Evolutionary conservation across 2,113 vertebrate species (phyloP).

Genomic region (Sardina pilchardus): DNA sequence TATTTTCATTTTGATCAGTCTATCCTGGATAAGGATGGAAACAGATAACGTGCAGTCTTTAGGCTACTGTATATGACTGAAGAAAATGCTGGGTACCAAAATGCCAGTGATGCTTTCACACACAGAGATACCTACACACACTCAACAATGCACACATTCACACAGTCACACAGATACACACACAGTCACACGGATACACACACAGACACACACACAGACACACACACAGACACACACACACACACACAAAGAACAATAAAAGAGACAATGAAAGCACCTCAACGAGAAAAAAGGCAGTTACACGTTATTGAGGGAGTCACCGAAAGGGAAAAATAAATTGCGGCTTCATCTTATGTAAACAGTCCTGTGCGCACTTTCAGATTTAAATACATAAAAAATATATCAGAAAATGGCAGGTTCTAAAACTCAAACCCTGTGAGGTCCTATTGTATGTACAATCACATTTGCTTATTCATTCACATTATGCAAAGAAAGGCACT

Average conservation of each 20-base stretch:
- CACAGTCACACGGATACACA: neutral
- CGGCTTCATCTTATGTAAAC: neutral
- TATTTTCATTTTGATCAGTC: neutral
- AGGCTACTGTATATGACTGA: neutral
- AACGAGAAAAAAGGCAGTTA: neutral
- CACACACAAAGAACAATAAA: neutral
- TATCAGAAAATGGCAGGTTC: constrained; percentile 31
- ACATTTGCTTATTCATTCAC: constrained; percentile 36
- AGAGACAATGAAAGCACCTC: neutral
- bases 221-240: neutral
- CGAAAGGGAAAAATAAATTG: neutral
- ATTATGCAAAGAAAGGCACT: constrained; percentile 46
- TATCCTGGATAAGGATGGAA: neutral
- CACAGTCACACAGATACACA: neutral
- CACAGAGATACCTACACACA: neutral
- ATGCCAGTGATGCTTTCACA: neutral
- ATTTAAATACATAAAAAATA: constrained; percentile 22
- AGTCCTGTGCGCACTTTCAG: constrained; percentile 20
- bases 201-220: neutral
- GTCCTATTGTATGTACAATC: constrained; percentile 33
- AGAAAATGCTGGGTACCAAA: neutral
- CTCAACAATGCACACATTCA: neutral
- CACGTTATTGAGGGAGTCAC: constrained; percentile 10
- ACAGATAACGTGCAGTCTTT: neutral
- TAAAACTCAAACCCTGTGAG: constrained; percentile 24